phyloP scores from a whole-genome alignment of 2,797 vertebrate species.

The Discoglossus pictus region DNA sequence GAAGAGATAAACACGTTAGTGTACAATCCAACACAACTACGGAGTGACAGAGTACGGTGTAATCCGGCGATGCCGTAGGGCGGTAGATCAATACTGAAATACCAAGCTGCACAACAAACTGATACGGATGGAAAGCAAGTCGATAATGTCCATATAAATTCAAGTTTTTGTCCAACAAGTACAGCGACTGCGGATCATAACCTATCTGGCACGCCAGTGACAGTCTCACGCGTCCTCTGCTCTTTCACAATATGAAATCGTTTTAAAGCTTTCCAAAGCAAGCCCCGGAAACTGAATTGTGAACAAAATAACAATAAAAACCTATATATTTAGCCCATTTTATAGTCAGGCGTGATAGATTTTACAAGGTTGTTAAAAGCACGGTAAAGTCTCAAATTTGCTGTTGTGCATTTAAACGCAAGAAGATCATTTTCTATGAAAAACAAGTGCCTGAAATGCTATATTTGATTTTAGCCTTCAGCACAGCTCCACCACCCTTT shows the following conservation, averaged over 20 bases:
- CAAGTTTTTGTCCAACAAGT: slow-evolving; percentile 5
- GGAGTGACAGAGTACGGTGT: background rate
- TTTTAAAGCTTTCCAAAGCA: background rate
- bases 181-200: background rate
- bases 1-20: slow-evolving; percentile 10
- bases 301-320: slow-evolving; percentile 13
- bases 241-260: slow-evolving; percentile 4
- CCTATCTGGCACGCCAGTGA: background rate
- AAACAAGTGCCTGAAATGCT: no score
- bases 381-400: no score
- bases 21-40: slow-evolving; percentile 1
- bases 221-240: background rate
- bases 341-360: no score
- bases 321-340: no score
- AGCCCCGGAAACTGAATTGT: background rate
- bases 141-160: slow-evolving; percentile 33
- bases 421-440: no score
- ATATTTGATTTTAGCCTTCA: no score
- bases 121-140: slow-evolving; percentile 14
- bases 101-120: slow-evolving; percentile 28
- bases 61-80: background rate
- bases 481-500: no score
- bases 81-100: slow-evolving; percentile 19
- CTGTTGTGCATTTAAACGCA: no score
- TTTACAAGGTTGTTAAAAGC: no score